A percentile compares a stretch with the other conserved stretches of the same genome.
phyloP scores from a whole-genome alignment of 2,113 vertebrate genomes.

The Cynopterus brachyotis region DNA sequence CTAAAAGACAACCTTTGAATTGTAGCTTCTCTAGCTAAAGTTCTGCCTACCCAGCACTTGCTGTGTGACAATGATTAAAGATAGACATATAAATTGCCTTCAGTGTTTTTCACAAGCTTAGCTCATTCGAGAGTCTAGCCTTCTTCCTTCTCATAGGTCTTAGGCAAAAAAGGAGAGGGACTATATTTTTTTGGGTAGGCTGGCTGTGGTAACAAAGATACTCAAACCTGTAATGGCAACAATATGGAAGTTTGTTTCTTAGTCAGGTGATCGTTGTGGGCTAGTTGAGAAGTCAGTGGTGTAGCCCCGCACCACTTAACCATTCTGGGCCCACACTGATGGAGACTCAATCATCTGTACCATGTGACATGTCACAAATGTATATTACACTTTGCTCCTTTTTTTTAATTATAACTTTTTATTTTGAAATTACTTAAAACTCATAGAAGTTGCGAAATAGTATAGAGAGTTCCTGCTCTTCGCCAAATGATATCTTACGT shows the following conservation, averaged over 20 bases:
- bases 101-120: neutral
- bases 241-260: neutral
- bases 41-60: neutral
- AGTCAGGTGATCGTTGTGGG: accelerated
- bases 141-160: neutral
- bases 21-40: neutral
- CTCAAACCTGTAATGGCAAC: neutral
- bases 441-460: neutral
- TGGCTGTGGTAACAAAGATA: neutral
- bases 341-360: neutral
- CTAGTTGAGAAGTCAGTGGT: neutral
- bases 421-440: slow-evolving; percentile 28
- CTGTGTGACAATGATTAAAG: neutral
- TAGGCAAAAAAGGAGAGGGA: neutral
- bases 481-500: neutral
- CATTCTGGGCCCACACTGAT: neutral
- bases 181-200: neutral
- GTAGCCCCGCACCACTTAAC: neutral
- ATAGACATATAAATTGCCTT: neutral
- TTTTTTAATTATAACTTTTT: neutral
- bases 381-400: neutral
- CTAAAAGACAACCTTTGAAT: neutral
- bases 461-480: neutral
- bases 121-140: neutral
- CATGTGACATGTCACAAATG: neutral